phyloP scores from a whole-genome alignment of 2,888 invertebrate genomes.

The Acronicta leporina region DNA sequence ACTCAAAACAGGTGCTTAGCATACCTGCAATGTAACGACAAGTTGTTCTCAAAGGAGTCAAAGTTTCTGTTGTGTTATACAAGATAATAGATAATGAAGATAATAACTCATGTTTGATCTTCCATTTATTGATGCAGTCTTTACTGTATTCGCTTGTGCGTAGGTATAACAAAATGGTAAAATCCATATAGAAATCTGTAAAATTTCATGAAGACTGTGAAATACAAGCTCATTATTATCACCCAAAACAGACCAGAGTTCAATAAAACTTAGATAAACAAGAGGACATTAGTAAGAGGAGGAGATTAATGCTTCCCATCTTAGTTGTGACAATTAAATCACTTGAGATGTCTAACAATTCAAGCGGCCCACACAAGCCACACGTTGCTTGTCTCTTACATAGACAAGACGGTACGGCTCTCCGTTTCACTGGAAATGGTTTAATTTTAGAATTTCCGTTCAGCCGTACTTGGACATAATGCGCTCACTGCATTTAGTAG shows the following conservation, averaged over 20 bases:
- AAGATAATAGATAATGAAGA: constrained; percentile 11
- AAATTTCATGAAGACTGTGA: too few relatives aligned
- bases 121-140: constrained; percentile 22
- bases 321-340: constrained; percentile 81
- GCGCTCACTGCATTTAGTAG: constrained; percentile 78
- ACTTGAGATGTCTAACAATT: constrained; percentile 78
- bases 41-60: constrained; percentile 37
- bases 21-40: constrained; percentile 38
- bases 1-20: constrained; percentile 50
- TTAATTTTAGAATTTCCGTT: constrained; percentile 88
- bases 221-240: too few relatives aligned
- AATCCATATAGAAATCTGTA: too few relatives aligned
- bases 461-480: constrained; percentile 83
- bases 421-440: constrained; percentile 84
- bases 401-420: constrained; percentile 77
- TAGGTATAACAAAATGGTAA: neutral
- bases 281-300: constrained; percentile 57
- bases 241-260: constrained; percentile 31
- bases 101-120: constrained; percentile 23
- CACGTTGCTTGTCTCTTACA: constrained; percentile 74
- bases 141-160: neutral
- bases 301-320: constrained; percentile 73
- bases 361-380: constrained; percentile 76
- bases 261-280: constrained; percentile 55
- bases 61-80: constrained; percentile 20